These are phyloP conservation scores for Cottus gobio DNA, from an alignment of 2,113 vertebrate species.

Conservation along the genomic window DNA sequence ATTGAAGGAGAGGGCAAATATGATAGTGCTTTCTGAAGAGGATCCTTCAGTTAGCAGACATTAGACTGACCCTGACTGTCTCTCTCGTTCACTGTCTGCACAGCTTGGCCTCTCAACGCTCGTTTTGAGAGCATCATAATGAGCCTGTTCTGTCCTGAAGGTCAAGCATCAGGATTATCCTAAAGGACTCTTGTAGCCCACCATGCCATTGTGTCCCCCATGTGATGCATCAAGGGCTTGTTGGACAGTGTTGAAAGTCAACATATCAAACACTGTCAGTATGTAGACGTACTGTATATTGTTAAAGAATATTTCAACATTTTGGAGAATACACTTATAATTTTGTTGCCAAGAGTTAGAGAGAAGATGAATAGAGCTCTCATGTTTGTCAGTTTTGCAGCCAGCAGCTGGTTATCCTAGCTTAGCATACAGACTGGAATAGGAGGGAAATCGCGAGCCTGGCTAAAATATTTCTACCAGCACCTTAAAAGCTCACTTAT, in stretches of 20 bases:
- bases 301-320: background rate
- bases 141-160: slow-evolving; percentile 14
- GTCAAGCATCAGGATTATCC: slow-evolving; percentile 16
- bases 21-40: slow-evolving; percentile 18
- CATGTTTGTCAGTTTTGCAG: background rate
- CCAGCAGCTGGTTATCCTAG: background rate
- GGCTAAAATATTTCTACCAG: background rate
- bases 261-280: background rate
- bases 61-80: slow-evolving; percentile 31
- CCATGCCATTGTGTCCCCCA: background rate
- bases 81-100: background rate
- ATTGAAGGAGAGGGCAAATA: background rate
- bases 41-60: slow-evolving; percentile 29
- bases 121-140: background rate
- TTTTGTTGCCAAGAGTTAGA: background rate
- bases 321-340: background rate
- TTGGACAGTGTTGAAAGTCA: slow-evolving; percentile 6
- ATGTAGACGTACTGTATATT: background rate
- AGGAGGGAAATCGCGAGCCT: background rate
- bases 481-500: background rate
- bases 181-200: background rate
- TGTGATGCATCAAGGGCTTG: background rate
- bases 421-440: background rate
- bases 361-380: background rate
- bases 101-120: background rate